Evolutionary conservation across 2,113 vertebrate species (phyloP).

Genomic region (Zosterops borbonicus): DNA sequence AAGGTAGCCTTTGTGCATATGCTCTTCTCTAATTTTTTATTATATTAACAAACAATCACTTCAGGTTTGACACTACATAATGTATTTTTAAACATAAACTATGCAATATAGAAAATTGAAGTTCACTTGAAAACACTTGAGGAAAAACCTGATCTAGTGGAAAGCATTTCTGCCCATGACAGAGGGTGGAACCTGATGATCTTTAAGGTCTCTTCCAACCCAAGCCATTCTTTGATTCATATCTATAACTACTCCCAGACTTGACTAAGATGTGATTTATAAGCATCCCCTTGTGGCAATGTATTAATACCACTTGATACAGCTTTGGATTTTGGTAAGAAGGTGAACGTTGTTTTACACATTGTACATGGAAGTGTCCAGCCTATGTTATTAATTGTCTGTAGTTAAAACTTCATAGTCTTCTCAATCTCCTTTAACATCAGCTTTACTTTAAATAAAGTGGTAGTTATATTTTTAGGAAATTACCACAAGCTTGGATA

Average conservation of each 20-base stretch:
- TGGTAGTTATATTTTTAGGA: neutral
- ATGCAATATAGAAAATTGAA: neutral
- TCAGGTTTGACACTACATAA: neutral
- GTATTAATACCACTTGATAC: conserved; percentile 27
- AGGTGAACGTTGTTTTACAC: neutral
- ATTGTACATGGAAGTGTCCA: neutral
- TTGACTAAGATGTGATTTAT: conserved; percentile 39
- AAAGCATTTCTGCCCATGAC: neutral
- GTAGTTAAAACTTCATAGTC: neutral
- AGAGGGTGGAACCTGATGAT: neutral
- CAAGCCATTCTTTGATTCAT: neutral
- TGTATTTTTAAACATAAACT: neutral
- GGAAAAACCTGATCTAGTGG: neutral
- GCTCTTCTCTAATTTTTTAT: neutral
- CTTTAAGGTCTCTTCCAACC: neutral
- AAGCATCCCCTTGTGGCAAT: conserved; percentile 1
- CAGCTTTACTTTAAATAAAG: neutral
- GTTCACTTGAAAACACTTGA: neutral
- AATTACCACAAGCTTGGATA: neutral
- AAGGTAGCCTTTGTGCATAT: neutral
- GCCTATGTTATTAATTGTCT: neutral
- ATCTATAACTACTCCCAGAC: neutral
- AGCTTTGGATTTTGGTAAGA: neutral
- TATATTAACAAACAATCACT: neutral
- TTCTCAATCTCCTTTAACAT: neutral